Evolutionary conservation across 2,797 vertebrate genomes (phyloP).

Genomic region (Allenopithecus nigroviridis): DNA sequence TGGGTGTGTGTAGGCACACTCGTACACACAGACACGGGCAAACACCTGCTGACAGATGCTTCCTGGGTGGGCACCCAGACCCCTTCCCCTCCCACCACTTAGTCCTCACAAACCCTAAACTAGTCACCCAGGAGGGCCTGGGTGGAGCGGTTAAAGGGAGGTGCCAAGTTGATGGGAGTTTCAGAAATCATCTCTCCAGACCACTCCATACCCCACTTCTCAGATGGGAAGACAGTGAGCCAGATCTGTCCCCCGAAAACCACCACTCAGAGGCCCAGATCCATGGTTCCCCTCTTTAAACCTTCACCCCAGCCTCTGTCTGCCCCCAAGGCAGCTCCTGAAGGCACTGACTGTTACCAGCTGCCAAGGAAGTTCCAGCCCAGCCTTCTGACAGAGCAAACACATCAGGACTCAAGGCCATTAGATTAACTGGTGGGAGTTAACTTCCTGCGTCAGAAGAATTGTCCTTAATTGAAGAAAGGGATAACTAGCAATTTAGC

Average conservation of each 20-base stretch:
- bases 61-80: not conserved
- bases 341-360: not conserved
- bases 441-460: constrained; percentile 57
- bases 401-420: not conserved
- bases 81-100: not conserved
- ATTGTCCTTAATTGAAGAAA: constrained; percentile 55
- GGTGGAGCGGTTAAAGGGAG: not conserved
- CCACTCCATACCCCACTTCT: not conserved
- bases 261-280: too few species aligned
- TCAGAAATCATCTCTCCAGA: not conserved
- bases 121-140: not conserved
- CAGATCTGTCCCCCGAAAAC: not conserved
- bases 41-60: not conserved
- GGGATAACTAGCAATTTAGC: constrained; percentile 62
- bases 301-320: not conserved
- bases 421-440: constrained; percentile 55
- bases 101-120: not conserved
- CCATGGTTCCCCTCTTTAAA: not conserved
- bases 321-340: not conserved
- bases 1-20: not conserved
- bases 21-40: not conserved
- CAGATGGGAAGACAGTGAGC: not conserved
- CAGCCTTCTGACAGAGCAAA: constrained; percentile 42
- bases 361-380: not conserved
- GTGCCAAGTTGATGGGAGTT: not conserved